Base-by-base conservation (phyloP, 2,113 vertebrate species). In the Ptilonorhynchus violaceus region DNA sequence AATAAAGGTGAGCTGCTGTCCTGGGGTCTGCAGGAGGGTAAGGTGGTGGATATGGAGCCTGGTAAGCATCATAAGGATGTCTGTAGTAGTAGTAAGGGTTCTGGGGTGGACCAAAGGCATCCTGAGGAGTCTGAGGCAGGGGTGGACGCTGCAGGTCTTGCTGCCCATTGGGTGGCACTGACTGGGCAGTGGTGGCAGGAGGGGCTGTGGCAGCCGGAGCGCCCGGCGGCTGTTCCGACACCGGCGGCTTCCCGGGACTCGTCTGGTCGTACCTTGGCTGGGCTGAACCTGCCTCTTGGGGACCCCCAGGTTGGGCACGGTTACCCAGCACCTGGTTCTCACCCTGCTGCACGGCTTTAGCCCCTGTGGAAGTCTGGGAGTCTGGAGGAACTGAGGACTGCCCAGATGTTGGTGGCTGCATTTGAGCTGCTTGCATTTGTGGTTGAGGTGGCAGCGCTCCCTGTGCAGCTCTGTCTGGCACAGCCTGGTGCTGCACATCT, bases 11-110 rank as follows among this genome's bases (percentile, higher is more conserved):
- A 76, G 96, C 93, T 19, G 97, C 92, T 2, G 97, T 37, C 85
- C 99, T 98, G 10, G 99, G 98, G 78, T 99, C 99, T 87, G 97
- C 77, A 3, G 97, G 96, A 13, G 97, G 98, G 47, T 99, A 99
- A 2, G 97, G 96, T 15, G 98, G 94, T 2, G 96, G 98, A 89
- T 99, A 99, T 0, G 97, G 97, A 11, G 96, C 74, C 92, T 97
- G 97, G 92, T 98, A 99, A 79, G 98, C 97, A 15, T 98, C 98
- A 1, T 99, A 99, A 60, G 97, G 95, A 7, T 98, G 63, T 30
- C 97, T 91, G 10, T 98, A 98, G 84, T 98, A 98, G 80, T 98
- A 94, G 1, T 98, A 97, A 73, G 97, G 63, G 44, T 98, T 97
- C 78, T 97, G 95, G 42, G 97, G 88, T 23, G 96, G 97, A 15